Evolutionary conservation across 2,888 invertebrate species (phyloP), one percentile per base, ranked within the genome.

Genomic region (Antheraea assamensis): DNA sequence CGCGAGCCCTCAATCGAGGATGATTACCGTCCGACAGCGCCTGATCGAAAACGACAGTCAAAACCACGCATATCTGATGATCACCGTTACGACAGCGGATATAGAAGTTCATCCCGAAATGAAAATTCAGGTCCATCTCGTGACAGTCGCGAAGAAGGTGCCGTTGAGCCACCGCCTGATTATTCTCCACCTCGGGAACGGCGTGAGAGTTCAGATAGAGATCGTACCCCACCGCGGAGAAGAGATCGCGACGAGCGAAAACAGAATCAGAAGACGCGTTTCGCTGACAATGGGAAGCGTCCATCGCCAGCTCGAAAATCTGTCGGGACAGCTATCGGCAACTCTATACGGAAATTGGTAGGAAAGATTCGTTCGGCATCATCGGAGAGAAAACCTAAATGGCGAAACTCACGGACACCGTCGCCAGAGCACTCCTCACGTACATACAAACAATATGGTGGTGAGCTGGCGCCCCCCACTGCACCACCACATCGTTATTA

Each of bases 311-410:
- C 86, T 47, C 87, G 92, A 72, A 92, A 95, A 76, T 95, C 96
- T 0, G 95, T 96, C 74, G 96, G 96, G 0, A 94, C 95, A 47
- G 92, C 96, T 76, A 96, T 97, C 85, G 97, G 97, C 72, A 97
- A 98, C 85, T 97, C 97, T 30, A 96, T 98, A 82, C 95, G 97
- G 78, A 97, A 97, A 90, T 90, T 98, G 77, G 97, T 98, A 27
- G 97, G 97, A 74, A 97, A 97, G 91, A 96, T 98, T 74, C 96
- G 97, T 7, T 97, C 97, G 24, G 97, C 96, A 30, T 94, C 93
- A 42, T 92, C 92, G 95, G 97, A 90, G 95, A 95, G 79, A 95
- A 96, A 91, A 93, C 96, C 81, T 95, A 96, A 90, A 92, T 96
- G 85, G 96, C 96, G 90, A 89, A 95, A 83, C 91, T 95, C 87